Conservation (phyloP, 1,140 invertebrate genomes). For the Solenopsis invicta region DNA sequence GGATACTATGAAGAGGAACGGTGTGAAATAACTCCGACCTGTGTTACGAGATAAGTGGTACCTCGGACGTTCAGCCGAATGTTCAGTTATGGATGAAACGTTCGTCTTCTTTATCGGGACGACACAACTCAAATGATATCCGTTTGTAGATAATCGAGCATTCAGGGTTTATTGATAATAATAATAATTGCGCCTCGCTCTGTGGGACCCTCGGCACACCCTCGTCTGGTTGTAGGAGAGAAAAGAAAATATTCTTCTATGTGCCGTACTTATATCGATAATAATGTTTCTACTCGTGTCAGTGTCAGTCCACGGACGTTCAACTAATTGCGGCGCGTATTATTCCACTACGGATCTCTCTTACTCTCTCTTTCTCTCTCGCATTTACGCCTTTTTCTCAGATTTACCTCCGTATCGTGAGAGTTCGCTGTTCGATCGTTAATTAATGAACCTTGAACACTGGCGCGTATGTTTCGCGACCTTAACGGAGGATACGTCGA, state of each 20-base stretch:
- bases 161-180: slow-evolving; percentile 62
- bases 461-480: not conserved
- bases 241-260: slow-evolving; percentile 83
- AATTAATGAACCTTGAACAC: slow-evolving; percentile 40
- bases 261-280: slow-evolving; percentile 82
- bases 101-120: not conserved
- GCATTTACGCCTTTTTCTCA: slow-evolving; percentile 7
- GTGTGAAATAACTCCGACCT: too few species aligned
- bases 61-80: not conserved
- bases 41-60: not conserved
- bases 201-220: slow-evolving; percentile 58
- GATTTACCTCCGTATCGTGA: slow-evolving; percentile 5
- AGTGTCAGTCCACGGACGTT: slow-evolving; percentile 41
- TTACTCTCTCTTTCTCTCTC: not conserved
- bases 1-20: not conserved
- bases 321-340: slow-evolving; percentile 22
- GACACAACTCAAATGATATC: not conserved
- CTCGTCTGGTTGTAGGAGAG: slow-evolving; percentile 56
- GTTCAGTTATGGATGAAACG: slow-evolving; percentile 9
- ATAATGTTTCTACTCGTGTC: slow-evolving; percentile 69
- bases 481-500: not conserved
- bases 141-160: slow-evolving; percentile 31
- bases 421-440: slow-evolving; percentile 15
- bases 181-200: slow-evolving; percentile 59
- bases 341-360: slow-evolving; percentile 26